Percentiles rank a stretch among this genome's conserved stretches.
Evolutionary conservation across 1,140 invertebrate genomes (phyloP).

Genomic region (Megalonaias nervosa): DNA sequence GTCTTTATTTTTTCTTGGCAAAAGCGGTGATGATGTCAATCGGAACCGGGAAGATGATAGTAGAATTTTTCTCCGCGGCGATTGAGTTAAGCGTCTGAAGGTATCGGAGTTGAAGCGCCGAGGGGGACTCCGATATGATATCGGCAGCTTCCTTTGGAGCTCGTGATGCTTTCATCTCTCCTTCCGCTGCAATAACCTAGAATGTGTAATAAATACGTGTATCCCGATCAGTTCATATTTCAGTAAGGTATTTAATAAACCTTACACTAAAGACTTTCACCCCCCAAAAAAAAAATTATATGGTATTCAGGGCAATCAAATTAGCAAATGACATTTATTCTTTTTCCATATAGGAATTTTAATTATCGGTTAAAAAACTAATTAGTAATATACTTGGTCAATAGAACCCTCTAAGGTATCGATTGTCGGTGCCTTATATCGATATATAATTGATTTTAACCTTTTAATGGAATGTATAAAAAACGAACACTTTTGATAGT

Average conservation of each 20-base stretch:
- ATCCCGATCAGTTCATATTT: background rate
- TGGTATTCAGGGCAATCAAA: too few relatives aligned
- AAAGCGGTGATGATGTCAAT: constrained; percentile 85
- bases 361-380: too few relatives aligned
- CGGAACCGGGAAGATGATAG: constrained; percentile 96
- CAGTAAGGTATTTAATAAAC: background rate
- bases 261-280: background rate
- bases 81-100: constrained; percentile 84
- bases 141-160: constrained; percentile 93
- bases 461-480: too few relatives aligned
- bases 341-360: too few relatives aligned
- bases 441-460: too few relatives aligned
- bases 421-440: too few relatives aligned
- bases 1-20: background rate
- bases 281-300: background rate
- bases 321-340: too few relatives aligned
- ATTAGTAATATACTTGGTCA: too few relatives aligned
- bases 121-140: constrained; percentile 88
- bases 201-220: background rate
- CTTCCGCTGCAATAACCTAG: constrained; percentile 70
- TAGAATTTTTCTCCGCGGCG: constrained; percentile 98
- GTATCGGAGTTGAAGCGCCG: constrained; percentile 83
- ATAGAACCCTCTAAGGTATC: too few relatives aligned
- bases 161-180: constrained; percentile 79
- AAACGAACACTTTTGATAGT: too few relatives aligned